Conservation (phyloP, 2,113 vertebrate genomes). For the Verasper variegatus region DNA sequence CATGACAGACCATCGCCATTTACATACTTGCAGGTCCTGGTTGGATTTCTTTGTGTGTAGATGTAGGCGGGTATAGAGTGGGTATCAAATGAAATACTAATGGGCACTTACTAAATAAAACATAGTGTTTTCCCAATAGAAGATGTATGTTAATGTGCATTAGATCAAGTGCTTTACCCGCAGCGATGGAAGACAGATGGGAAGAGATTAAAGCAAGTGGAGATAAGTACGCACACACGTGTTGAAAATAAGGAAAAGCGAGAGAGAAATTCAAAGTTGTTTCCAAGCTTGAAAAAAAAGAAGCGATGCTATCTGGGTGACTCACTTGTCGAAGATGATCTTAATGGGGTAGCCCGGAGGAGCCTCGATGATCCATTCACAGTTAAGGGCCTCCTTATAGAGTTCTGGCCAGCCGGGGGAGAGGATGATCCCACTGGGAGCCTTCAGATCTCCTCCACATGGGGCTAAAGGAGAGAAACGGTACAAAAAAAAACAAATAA, state of each 20-base stretch:
- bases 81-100: conserved; percentile 45
- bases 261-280: not conserved
- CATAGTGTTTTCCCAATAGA: conserved; percentile 25
- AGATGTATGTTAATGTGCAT: conserved; percentile 12
- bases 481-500: conserved; percentile 1
- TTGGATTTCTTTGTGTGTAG: conserved; percentile 3
- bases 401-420: conserved; percentile 98
- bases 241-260: not conserved
- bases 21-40: not conserved
- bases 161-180: conserved; percentile 24
- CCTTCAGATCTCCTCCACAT: conserved; percentile 95
- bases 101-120: conserved; percentile 49
- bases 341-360: conserved; percentile 98
- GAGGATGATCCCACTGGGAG: conserved; percentile 94
- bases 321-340: conserved; percentile 98
- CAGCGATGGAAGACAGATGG: not conserved
- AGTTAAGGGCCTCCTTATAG: conserved; percentile 98
- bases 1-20: conserved; percentile 33
- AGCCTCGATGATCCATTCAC: conserved; percentile 97
- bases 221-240: not conserved
- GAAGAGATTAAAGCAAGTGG: not conserved
- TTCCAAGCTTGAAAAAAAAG: conserved; percentile 7
- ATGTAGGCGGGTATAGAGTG: not conserved
- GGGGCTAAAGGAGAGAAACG: conserved; percentile 84
- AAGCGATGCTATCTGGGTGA: conserved; percentile 16